Percentiles rank a stretch among this genome's conserved stretches.
Conservation (phyloP, 1,140 invertebrate genomes). For the Aleiodes sp. region DNA sequence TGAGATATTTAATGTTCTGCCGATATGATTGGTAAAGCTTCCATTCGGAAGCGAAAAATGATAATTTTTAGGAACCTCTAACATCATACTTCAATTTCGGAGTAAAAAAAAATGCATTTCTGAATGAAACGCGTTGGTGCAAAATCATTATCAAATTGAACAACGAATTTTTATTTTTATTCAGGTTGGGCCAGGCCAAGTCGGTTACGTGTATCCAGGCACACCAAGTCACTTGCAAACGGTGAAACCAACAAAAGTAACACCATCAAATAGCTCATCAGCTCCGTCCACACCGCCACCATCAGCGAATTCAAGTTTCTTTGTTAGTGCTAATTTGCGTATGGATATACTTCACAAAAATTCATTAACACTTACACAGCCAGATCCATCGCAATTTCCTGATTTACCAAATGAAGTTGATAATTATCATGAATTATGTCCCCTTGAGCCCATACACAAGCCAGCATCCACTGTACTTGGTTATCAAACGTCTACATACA, state of each 20-base stretch:
- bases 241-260: constrained; percentile 61
- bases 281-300: constrained; percentile 66
- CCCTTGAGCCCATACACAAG: constrained; percentile 78
- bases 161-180: constrained; percentile 43
- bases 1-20: no score
- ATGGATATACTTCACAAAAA: constrained; percentile 81
- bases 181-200: constrained; percentile 47
- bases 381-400: constrained; percentile 72
- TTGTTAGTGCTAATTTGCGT: constrained; percentile 80
- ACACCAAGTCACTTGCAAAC: constrained; percentile 72
- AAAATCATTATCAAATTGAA: background rate
- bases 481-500: constrained; percentile 88
- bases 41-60: no score
- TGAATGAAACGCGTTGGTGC: no score
- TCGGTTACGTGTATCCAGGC: constrained; percentile 72
- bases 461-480: constrained; percentile 72
- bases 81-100: no score
- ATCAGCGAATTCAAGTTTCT: constrained; percentile 68
- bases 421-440: constrained; percentile 88
- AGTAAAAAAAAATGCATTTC: background rate
- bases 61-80: no score
- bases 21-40: no score
- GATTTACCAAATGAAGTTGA: constrained; percentile 89
- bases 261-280: constrained; percentile 59
- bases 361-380: constrained; percentile 76